Evolutionary conservation across 2,113 vertebrate genomes (phyloP), one percentile per base, ranked within the genome.

Genomic region (Willisornis vidua): DNA sequence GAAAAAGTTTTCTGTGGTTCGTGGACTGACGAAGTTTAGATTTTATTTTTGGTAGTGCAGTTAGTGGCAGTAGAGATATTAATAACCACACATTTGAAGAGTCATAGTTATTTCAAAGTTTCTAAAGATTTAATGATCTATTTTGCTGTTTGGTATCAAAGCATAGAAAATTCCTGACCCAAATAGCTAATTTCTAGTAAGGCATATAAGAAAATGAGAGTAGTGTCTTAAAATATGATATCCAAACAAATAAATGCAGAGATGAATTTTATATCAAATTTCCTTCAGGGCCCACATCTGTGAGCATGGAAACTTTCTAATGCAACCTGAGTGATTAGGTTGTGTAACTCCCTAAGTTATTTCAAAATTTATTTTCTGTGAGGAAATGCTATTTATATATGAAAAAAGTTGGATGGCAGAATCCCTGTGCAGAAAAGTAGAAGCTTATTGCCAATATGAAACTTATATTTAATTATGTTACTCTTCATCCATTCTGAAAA

Each of bases 291-390:
- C 39, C 35, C 15, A 48, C 37, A 71, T 54, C n/a, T 51, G 16
- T 54, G 51, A 83, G 54, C 33, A 24, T 5, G 33, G 48, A 85
- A 63, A 63, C 52, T 59, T 81, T 35, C 67, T 93, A 78, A 77
- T 51, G 33, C 45, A 78, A 63, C 45, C 33, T 52, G 29, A 89
- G 74, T 78, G 4, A 73, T 77, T 77, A 80, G 41, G 25, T 70
- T 88, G 43, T 74, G 45, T 81, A 89, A 54, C 48, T 89, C 20
- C 18, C 29, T 51, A 54, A 55, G 39, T 94, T 91, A 71, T 67
- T 87, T 81, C 48, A 63, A 55, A 78, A 67, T 78, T 39, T 46
- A 55, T 91, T 96, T 91, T 93, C 82, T 91, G 17, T 68, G 51
- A 75, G 33, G 39, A 93, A 72, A 39, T 78, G 16, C 22, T 82